phyloP scores from a whole-genome alignment of 2,797 vertebrate species.

The Peromyscus aztecus region DNA sequence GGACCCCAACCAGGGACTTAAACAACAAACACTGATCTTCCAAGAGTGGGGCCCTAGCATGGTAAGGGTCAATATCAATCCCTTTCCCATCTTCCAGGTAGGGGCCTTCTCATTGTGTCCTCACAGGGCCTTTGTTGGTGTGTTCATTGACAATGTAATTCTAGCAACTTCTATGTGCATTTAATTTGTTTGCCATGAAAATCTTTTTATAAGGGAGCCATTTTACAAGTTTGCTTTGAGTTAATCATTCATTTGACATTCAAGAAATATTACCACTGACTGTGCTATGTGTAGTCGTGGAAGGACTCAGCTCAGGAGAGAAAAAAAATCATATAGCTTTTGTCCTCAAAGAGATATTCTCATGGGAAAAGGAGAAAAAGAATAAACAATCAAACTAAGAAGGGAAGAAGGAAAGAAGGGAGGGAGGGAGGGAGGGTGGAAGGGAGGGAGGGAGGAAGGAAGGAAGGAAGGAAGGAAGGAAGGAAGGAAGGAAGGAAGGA shows the following conservation, averaged over 20 bases:
- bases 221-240: slow-evolving; percentile 13
- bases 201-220: neutral
- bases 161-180: neutral
- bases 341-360: neutral
- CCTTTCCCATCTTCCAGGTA: neutral
- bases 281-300: neutral
- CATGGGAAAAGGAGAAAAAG: neutral
- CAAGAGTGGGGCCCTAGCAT: neutral
- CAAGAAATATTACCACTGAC: slow-evolving; percentile 19
- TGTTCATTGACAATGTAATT: neutral
- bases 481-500: fast-evolving
- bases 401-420: neutral
- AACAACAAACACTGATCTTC: neutral
- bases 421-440: fast-evolving
- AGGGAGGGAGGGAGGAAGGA: no score
- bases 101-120: neutral
- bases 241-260: slow-evolving; percentile 29
- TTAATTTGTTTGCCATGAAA: neutral
- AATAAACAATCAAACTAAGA: neutral
- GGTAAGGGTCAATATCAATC: neutral
- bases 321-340: neutral
- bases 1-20: neutral
- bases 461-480: fast-evolving
- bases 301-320: neutral
- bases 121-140: neutral